Evolutionary conservation across 1,140 invertebrate species (phyloP).

Genomic region (Cydia strobilella): DNA sequence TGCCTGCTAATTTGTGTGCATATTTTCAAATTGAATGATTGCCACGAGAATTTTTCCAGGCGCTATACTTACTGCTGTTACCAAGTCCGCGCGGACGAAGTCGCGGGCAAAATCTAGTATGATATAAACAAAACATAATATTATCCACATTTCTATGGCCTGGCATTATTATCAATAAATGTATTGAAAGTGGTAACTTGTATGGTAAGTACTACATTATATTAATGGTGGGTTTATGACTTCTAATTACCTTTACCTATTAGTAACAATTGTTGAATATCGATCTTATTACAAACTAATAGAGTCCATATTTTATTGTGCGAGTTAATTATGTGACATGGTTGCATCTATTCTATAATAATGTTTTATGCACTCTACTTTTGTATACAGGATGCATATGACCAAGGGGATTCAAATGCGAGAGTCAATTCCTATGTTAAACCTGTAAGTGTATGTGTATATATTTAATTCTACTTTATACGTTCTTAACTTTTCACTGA

Average conservation of each 20-base stretch:
- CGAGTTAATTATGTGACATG: not conserved
- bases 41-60: too few relatives aligned
- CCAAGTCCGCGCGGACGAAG: too few relatives aligned
- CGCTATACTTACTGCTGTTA: too few relatives aligned
- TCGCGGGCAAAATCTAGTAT: too few relatives aligned
- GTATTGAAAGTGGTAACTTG: not conserved
- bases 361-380: not conserved
- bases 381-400: not conserved
- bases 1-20: too few relatives aligned
- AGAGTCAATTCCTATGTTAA: too few relatives aligned
- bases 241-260: not conserved
- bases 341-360: not conserved
- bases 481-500: too few relatives aligned
- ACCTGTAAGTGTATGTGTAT: too few relatives aligned
- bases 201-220: constrained; percentile 24
- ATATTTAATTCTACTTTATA: too few relatives aligned
- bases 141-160: not conserved
- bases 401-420: not conserved
- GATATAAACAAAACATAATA: not conserved
- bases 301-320: not conserved
- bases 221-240: not conserved
- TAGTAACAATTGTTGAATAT: not conserved
- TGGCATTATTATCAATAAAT: constrained; percentile 3
- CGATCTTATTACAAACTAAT: not conserved
- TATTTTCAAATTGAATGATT: too few relatives aligned